Evolutionary conservation across 2,113 vertebrate genomes (phyloP).

Genomic region (Phrynocephalus versicolor): DNA sequence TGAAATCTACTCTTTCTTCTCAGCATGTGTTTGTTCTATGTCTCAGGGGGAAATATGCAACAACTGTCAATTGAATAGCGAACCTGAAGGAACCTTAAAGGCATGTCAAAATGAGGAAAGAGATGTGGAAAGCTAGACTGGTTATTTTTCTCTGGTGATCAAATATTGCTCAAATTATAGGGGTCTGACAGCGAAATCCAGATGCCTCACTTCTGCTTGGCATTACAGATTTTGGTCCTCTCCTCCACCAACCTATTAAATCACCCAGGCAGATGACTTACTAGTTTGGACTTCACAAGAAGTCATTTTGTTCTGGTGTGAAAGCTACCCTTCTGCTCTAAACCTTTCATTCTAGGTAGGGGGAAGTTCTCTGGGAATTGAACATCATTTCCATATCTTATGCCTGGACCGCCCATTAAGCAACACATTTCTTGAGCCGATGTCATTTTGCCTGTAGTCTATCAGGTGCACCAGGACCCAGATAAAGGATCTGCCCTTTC

Average conservation of each 20-base stretch:
- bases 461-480: not conserved
- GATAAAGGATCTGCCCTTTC: not conserved
- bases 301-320: not conserved
- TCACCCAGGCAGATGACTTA: too few relatives aligned
- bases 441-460: not conserved
- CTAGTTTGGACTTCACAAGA: too few relatives aligned
- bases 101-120: conserved; percentile 31
- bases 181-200: not conserved
- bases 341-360: too few relatives aligned
- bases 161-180: not conserved
- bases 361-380: too few relatives aligned
- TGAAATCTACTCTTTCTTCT: not conserved
- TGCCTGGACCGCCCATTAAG: not conserved
- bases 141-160: too few relatives aligned
- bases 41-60: conserved; percentile 30
- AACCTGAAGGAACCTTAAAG: not conserved
- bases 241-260: too few relatives aligned
- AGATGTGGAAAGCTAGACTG: conserved; percentile 31
- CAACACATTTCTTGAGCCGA: not conserved
- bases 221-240: not conserved
- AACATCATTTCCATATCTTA: too few relatives aligned
- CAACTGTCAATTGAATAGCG: conserved; percentile 23
- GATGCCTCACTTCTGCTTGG: not conserved
- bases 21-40: conserved; percentile 16
- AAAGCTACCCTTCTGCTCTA: not conserved